Conservation (phyloP, 1,140 invertebrate genomes). For the Ceratosolen solmsi region DNA sequence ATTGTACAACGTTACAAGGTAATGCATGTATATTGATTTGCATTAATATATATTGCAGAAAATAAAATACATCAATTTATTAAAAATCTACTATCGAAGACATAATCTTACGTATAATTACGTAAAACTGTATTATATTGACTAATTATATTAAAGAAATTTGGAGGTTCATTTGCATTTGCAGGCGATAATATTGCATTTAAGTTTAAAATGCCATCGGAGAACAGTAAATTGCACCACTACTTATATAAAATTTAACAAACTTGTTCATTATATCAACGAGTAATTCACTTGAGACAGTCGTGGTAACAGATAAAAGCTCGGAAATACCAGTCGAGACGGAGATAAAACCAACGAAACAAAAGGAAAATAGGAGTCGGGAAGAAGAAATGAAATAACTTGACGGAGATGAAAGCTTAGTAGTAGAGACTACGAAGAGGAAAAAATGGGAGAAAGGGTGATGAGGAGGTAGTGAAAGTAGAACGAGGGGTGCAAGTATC, state of each 20-base stretch:
- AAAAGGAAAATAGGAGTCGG: conserved; percentile 54
- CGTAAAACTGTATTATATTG: no score
- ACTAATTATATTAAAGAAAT: neutral
- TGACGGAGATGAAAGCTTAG: neutral
- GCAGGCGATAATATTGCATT: neutral
- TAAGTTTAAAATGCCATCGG: neutral
- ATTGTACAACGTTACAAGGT: no score
- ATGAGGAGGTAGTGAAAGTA: neutral
- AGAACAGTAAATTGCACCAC: neutral
- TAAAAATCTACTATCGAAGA: no score
- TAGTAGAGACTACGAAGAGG: neutral
- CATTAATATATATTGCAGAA: no score
- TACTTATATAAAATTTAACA: neutral
- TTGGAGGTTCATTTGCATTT: neutral
- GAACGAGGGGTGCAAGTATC: neutral
- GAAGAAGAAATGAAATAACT: conserved; percentile 55
- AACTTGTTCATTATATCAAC: conserved; percentile 10
- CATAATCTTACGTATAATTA: no score
- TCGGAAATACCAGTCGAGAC: neutral
- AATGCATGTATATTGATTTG: no score
- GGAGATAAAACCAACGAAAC: conserved; percentile 41
- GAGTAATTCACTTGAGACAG: conserved; percentile 4
- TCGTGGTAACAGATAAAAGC: neutral
- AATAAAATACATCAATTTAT: no score
- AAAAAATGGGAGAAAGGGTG: neutral